These are phyloP conservation scores for Chlorodrepanis virens DNA, from an alignment of 2,113 vertebrate species.

Conservation along the genomic window DNA sequence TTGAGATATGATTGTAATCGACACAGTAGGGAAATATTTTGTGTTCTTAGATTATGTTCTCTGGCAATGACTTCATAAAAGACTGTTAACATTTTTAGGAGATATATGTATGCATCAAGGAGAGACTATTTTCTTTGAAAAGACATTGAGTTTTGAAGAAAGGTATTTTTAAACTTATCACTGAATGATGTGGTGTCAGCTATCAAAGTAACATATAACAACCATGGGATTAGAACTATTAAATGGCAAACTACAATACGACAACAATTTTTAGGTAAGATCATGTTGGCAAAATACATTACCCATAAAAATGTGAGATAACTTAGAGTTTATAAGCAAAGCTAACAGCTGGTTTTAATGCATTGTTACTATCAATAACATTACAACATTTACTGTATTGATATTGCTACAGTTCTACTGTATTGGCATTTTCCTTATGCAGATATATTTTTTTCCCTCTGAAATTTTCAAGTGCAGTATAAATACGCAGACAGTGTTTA, in stretches of 20 bases:
- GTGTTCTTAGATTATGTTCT: background rate
- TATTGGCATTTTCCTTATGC: background rate
- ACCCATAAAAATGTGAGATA: background rate
- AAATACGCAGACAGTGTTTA: background rate
- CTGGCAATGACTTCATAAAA: background rate
- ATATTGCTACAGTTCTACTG: background rate
- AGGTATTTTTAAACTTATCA: background rate
- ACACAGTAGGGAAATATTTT: background rate
- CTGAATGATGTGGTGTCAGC: background rate
- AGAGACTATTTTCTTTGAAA: background rate
- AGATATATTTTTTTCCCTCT: background rate
- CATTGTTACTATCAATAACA: background rate
- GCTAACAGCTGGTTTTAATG: background rate
- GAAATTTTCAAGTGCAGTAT: background rate
- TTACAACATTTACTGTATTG: background rate
- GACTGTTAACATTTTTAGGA: background rate
- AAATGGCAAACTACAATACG: background rate
- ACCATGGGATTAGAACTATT: background rate
- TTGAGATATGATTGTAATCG: background rate
- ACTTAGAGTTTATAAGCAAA: background rate
- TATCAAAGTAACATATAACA: background rate
- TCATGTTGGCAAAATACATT: background rate
- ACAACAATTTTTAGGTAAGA: background rate
- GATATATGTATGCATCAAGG: background rate
- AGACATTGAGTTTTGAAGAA: background rate